phyloP scores from a whole-genome alignment of 2,797 vertebrate species.

The Fistularia commersonii region DNA sequence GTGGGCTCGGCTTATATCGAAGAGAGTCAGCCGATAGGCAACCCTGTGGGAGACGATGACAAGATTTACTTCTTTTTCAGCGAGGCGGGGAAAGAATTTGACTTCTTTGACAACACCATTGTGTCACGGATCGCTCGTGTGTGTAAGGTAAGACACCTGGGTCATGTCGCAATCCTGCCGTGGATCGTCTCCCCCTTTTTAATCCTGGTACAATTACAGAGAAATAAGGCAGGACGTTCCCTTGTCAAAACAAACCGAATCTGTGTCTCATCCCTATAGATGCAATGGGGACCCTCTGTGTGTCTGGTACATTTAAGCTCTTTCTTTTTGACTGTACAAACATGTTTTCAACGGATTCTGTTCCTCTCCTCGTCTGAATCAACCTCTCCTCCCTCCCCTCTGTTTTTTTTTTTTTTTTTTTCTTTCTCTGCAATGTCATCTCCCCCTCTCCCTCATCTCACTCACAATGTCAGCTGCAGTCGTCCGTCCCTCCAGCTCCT shows the following conservation, averaged over 20 bases:
- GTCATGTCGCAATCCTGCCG: not conserved
- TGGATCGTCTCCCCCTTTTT: constrained; percentile 18
- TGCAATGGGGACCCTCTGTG: constrained; percentile 19
- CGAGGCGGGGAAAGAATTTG: constrained; percentile 88
- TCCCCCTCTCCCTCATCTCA: constrained; percentile 52
- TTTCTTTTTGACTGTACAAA: constrained; percentile 40
- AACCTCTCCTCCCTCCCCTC: constrained; percentile 14
- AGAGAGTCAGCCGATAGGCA: constrained; percentile 80
- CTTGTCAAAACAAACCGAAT: constrained; percentile 24
- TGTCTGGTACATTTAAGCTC: constrained; percentile 10
- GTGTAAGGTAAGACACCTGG: constrained; percentile 83
- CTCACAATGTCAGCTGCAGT: constrained; percentile 65
- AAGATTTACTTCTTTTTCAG: constrained; percentile 98
- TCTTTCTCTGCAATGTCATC: constrained; percentile 59
- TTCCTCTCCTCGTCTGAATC: constrained; percentile 36
- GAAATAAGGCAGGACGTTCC: constrained; percentile 26
- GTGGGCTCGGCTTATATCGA: constrained; percentile 87
- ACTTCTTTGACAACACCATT: constrained; percentile 92
- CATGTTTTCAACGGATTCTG: constrained; percentile 56
- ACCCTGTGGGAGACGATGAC: constrained; percentile 79
- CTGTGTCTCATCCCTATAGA: constrained; percentile 9
- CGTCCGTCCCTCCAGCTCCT: constrained; percentile 59
- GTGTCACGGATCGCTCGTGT: constrained; percentile 90
- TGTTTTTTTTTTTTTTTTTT: constrained; percentile 5
- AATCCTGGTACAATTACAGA: constrained; percentile 40